Percentiles rank a stretch among this genome's conserved stretches.
These are phyloP conservation scores for Trinorchestia longiramus DNA, from an alignment of 1,140 invertebrate genomes.

Conservation along the genomic window DNA sequence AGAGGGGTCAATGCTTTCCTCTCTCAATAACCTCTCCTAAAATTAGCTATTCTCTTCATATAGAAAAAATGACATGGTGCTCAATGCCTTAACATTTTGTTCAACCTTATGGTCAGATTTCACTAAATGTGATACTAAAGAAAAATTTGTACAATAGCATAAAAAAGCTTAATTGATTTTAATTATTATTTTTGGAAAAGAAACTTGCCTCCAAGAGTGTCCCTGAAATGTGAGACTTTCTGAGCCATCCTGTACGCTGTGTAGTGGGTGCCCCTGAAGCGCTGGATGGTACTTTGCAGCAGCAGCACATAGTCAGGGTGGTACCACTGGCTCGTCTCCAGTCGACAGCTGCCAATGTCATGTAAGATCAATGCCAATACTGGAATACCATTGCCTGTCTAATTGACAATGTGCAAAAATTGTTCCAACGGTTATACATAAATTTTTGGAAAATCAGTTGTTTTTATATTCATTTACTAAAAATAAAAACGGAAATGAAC, in stretches of 20 bases:
- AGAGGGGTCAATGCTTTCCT: too few species aligned
- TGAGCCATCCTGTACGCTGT: conserved; percentile 45
- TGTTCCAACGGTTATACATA: not conserved
- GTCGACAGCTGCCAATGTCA: not conserved
- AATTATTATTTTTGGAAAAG: too few species aligned
- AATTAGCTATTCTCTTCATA: too few species aligned
- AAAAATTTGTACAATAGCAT: too few species aligned
- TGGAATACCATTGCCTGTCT: not conserved
- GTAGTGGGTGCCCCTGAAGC: conserved; percentile 23
- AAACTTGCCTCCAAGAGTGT: conserved; percentile 5
- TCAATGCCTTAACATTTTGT: too few species aligned
- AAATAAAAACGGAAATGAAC: not conserved
- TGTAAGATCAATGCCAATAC: not conserved
- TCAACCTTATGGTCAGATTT: too few species aligned
- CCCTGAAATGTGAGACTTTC: conserved; percentile 10
- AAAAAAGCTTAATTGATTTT: too few species aligned
- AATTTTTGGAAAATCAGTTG: not conserved
- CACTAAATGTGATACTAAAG: too few species aligned
- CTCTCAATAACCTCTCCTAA: too few species aligned
- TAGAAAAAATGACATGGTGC: too few species aligned
- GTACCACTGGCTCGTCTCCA: conserved; percentile 43
- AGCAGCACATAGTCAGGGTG: conserved; percentile 45
- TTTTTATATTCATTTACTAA: not conserved
- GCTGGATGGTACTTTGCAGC: conserved; percentile 11
- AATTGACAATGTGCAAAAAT: not conserved